A percentile compares a stretch with the other conserved stretches of the same genome.
Evolutionary conservation across 2,888 invertebrate genomes (phyloP).

Genomic region (Noctua janthe): DNA sequence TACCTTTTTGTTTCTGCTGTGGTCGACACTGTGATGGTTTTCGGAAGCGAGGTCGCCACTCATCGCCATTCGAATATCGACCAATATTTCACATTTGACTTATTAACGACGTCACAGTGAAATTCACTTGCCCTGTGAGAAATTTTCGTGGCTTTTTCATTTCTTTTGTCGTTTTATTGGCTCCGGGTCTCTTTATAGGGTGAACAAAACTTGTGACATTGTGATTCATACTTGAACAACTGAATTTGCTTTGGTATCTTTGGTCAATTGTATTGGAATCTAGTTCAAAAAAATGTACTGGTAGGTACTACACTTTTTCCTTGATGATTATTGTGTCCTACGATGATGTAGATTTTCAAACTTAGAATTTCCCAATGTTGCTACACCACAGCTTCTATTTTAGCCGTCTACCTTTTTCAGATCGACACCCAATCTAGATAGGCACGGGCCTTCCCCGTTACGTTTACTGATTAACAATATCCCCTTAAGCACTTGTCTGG

Average conservation of each 20-base stretch:
- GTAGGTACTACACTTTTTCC: neutral
- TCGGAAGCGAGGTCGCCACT: constrained; percentile 88
- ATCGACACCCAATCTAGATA: constrained; percentile 30
- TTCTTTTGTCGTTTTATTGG: constrained; percentile 58
- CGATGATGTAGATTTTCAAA: neutral
- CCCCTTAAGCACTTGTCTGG: constrained; percentile 46
- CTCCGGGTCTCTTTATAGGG: constrained; percentile 48
- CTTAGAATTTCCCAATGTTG: neutral
- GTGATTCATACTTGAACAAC: constrained; percentile 44
- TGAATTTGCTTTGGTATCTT: constrained; percentile 42
- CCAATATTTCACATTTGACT: constrained; percentile 85
- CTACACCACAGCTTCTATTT: neutral
- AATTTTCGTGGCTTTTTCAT: constrained; percentile 51
- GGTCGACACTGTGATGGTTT: constrained; percentile 83
- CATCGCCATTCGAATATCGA: constrained; percentile 82
- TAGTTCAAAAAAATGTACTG: constrained; percentile 11
- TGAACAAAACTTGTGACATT: constrained; percentile 56
- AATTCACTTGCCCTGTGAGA: constrained; percentile 63
- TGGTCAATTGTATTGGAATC: constrained; percentile 18
- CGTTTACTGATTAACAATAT: constrained; percentile 46
- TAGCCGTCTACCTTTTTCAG: constrained; percentile 9
- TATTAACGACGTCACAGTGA: constrained; percentile 79
- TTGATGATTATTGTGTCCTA: neutral
- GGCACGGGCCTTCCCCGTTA: constrained; percentile 10
- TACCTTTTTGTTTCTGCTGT: constrained; percentile 87